Evolutionary conservation across 2,888 invertebrate genomes (phyloP), one percentile per base, ranked within the genome.

Genomic region (Amphipoea lucens): DNA sequence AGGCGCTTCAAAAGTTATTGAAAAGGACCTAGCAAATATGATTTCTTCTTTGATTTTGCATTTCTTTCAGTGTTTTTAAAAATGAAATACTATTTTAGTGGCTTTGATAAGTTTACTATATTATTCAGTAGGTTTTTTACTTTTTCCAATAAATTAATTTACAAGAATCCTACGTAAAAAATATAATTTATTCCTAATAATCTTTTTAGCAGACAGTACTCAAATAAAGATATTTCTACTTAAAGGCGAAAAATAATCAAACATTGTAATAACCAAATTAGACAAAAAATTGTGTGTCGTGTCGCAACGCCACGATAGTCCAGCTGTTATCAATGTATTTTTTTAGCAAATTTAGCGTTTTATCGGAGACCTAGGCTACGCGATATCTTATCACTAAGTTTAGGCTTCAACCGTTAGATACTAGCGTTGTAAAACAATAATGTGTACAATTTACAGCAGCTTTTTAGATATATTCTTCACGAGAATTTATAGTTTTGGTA

Each of bases 291-390:
- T 68, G 76, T 74, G 29, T 51, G 60, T 70, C 73, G 14, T 77
- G 77, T 90, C 91, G 81, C 92, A 90, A 85, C 81, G 87, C 76
- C 70, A 78, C 90, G 94, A 95, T 94, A 94, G 94, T 90, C 92
- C 76, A 83, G 29, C 70, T 90, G 78, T 96, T 96, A 96, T 96
- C 96, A 87, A 85, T 77, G 82, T 85, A 77, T 93, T 94, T 70
- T 93, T 96, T 96, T 94, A 92, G 93, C 93, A 93, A 95, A 94
- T 95, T 96, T 95, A 95, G 95, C 94, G 91, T 93, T 95, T 96
- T 96, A 96, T 96, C 96, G 90, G 92, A 93, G 91, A 94, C 96
- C 96, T 96, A 96, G 96, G 95, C 94, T 92, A 92, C 92, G 82
- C 86, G 93, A 92, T 96, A 96, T 89, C 92, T 94, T 96, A 96